These are phyloP conservation scores for Hemicentrotus pulcherrimus DNA, from an alignment of 35 echinoderm and acorn worm species.

Conservation along the genomic window DNA sequence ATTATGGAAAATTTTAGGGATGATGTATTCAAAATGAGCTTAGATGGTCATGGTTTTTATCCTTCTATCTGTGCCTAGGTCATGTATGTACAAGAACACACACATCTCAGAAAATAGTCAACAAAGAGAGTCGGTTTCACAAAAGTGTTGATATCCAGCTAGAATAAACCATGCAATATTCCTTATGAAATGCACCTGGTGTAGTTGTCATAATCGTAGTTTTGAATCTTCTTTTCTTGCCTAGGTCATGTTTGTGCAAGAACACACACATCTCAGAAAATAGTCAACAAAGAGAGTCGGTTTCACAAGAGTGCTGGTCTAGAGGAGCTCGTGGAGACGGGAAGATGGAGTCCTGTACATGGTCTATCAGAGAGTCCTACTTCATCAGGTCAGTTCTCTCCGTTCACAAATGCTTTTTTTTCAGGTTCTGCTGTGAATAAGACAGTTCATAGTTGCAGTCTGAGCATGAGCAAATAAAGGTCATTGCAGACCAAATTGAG, in stretches of 20 bases:
- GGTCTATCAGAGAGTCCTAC: conserved; percentile 91
- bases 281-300: conserved; percentile 93
- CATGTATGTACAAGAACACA: conserved; percentile 88
- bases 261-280: conserved; percentile 88
- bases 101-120: conserved; percentile 89
- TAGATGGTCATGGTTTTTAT: too few species aligned
- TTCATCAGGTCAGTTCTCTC: conserved; percentile 57
- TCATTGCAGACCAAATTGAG: too few species aligned
- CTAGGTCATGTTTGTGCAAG: conserved; percentile 80
- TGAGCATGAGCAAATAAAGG: too few species aligned
- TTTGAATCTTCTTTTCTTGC: conserved; percentile 24
- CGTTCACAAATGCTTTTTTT: too few species aligned
- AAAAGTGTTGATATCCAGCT: conserved; percentile 95
- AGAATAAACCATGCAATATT: too few species aligned
- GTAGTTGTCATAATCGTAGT: too few species aligned
- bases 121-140: conserved; percentile 88
- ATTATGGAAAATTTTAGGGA: too few species aligned
- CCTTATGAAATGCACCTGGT: too few species aligned
- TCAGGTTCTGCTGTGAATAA: too few species aligned
- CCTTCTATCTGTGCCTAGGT: too few species aligned
- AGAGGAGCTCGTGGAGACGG: conserved; percentile 80
- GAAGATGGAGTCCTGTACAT: conserved; percentile 71
- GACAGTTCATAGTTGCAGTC: too few species aligned
- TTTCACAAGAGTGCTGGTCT: conserved; percentile 93
- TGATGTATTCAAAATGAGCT: too few species aligned